Conservation (phyloP, 23 tunicate genomes). For the Clavelina lepadiformis region DNA sequence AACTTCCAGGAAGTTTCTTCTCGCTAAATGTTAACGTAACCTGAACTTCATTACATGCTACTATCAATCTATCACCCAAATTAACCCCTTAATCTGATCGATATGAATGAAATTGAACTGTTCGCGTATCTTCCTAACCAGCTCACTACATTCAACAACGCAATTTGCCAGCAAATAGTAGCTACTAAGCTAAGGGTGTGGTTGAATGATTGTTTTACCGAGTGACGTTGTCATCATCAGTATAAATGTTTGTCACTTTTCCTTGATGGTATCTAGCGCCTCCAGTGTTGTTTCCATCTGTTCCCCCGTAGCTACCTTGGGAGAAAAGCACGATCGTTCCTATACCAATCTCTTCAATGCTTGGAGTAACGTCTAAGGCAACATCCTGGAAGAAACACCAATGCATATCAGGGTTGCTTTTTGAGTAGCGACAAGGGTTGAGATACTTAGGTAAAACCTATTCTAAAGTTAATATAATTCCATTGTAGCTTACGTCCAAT, state of each 20-base stretch:
- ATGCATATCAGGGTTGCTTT: no score
- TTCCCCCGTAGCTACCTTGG: conserved; percentile 73
- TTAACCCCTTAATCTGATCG: no score
- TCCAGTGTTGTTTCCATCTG: conserved; percentile 77
- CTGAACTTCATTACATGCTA: no score
- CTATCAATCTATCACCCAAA: no score
- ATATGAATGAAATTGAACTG: no score
- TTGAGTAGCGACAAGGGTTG: neutral
- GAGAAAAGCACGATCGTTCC: conserved; percentile 67
- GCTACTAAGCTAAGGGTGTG: no score
- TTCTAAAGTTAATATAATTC: neutral
- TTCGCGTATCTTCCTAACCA: no score
- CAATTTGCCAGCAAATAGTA: no score
- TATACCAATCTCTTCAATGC: conserved; percentile 36
- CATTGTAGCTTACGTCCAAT: neutral
- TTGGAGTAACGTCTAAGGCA: conserved; percentile 56
- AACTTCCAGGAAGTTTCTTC: no score
- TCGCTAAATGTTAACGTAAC: no score
- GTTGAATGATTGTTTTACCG: conserved; percentile 41
- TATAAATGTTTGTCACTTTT: conserved; percentile 46
- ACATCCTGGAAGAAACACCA: conserved; percentile 45
- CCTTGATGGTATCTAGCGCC: conserved; percentile 88
- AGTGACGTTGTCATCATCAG: conserved; percentile 32
- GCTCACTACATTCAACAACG: no score
- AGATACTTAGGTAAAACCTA: no score